phyloP scores from a whole-genome alignment of 2,888 invertebrate genomes.

The Melangyna quadrimaculata region DNA sequence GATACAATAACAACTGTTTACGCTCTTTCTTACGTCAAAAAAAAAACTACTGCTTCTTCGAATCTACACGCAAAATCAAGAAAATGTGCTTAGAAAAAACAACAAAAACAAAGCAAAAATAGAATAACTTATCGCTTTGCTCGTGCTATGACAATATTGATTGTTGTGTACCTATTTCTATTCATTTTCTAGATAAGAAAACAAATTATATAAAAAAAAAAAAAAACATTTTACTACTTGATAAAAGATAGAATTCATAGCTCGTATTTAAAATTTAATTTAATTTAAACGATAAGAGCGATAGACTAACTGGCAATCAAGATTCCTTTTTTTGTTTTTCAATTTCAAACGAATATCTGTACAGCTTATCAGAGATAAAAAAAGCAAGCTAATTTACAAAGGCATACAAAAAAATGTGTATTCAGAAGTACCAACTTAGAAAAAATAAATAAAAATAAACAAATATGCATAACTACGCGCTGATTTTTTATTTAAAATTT shows the following conservation, averaged over 20 bases:
- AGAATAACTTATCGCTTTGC: constrained; percentile 3
- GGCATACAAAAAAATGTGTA: not conserved
- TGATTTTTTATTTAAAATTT: not conserved
- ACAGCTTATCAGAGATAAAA: not conserved
- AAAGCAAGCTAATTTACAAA: constrained; percentile 6
- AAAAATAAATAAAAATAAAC: not conserved
- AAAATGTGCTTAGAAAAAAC: not conserved
- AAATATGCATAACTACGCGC: not conserved
- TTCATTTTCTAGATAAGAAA: constrained; percentile 19
- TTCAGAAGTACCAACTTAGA: not conserved
- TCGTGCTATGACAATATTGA: constrained; percentile 47
- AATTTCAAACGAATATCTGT: not conserved
- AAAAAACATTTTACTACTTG: not conserved
- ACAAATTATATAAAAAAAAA: constrained; percentile 10
- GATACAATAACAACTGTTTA: not conserved
- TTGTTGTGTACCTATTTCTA: not conserved
- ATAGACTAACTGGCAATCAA: constrained; percentile 21
- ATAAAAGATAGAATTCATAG: not conserved
- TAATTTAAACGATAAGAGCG: constrained; percentile 20
- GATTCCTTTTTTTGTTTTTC: not conserved
- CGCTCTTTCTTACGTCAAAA: constrained; percentile 17
- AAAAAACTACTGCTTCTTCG: not conserved
- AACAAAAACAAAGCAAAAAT: not conserved
- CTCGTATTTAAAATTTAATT: constrained; percentile 21
- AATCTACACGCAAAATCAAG: constrained; percentile 10